Evolutionary conservation across 2,113 vertebrate genomes (phyloP), one percentile per base, ranked within the genome.

Genomic region (Callochromis pleurospilus): DNA sequence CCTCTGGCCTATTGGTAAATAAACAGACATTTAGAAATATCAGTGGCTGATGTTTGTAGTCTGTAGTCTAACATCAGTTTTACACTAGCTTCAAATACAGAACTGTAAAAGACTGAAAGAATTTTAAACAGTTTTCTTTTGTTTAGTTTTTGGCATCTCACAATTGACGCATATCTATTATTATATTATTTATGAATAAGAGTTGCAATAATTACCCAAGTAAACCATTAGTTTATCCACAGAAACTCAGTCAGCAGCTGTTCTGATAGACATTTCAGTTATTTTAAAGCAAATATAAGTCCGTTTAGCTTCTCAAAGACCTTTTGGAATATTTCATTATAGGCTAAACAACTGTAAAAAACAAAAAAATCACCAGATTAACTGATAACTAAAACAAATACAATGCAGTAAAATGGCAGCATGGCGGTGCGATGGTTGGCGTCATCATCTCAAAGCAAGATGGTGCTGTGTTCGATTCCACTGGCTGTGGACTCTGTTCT

Each of bases 391-490:
- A 47, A 75, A 0, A 47, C 24, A 47, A 75, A 47, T 19, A 29
- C 2, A 31, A 75, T 75, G 24, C 42, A 75, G 9, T 75, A 70
- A 70, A 42, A 42, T 42, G 7, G 38, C 12, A 15, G 7, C 65
- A 45, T 73, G 65, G 65, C 26, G 38, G 65, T 4, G 38, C 38
- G 1, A 65, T 38, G n/a, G 65, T 73, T 45, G 14, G 38, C 38
- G 9, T 15, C 38, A 40, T 10, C 8, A 45, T 26, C 68, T 73
- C 68, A 26, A 26, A 45, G 40, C 8, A 0, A 45, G 0, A 73
- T 26, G 65, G 21, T 0, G 21, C 38, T 73, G 21, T 3, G 38
- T 42, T 26, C 1, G 1, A 45, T 10, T 73, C 65, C 8, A 73
- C 1, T 73, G 65, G 13, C 13, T 73, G 65, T 45, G 13, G n/a